phyloP scores from a whole-genome alignment of 92 coral and sea anemone genomes.

The Actinernus sp. region DNA sequence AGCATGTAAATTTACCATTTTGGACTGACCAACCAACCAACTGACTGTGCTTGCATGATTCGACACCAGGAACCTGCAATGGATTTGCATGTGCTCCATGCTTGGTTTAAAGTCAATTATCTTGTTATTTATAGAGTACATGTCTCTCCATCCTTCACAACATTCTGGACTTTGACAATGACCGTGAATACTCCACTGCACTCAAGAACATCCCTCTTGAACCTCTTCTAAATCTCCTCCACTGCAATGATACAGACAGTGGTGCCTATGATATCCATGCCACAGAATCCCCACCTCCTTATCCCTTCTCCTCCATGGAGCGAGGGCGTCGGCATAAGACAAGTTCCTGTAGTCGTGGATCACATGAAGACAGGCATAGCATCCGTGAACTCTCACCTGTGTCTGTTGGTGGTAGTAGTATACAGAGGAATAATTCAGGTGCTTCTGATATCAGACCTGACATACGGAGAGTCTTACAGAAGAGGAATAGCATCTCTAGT shows the following conservation, averaged over 20 bases:
- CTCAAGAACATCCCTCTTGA: conserved; percentile 88
- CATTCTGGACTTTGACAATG: conserved; percentile 91
- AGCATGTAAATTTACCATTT: too few species aligned
- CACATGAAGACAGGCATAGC: conserved; percentile 71
- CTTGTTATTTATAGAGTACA: conserved; percentile 92
- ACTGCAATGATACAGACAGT: conserved; percentile 79
- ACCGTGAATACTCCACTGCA: conserved; percentile 93
- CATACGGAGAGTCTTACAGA: conserved; percentile 44
- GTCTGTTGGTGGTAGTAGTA: conserved; percentile 39
- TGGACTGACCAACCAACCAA: too few species aligned
- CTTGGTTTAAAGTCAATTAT: too few species aligned
- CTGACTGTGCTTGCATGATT: too few species aligned
- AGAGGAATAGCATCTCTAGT: conserved; percentile 79
- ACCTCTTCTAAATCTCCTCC: conserved; percentile 89
- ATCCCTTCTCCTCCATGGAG: conserved; percentile 18
- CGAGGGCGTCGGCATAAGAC: conserved; percentile 63
- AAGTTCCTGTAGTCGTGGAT: conserved; percentile 81
- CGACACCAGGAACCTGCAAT: too few species aligned
- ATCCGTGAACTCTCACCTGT: conserved; percentile 43
- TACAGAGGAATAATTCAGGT: conserved; percentile 82
- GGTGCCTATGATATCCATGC: conserved; percentile 83
- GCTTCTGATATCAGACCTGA: conserved; percentile 80
- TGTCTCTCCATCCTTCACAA: conserved; percentile 92
- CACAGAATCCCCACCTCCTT: conserved; percentile 81
- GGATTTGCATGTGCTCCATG: too few species aligned